Percentiles rank a stretch among this genome's conserved stretches.
These are phyloP conservation scores for Megaptera novaeangliae DNA, from an alignment of 2,113 vertebrate genomes.

Conservation along the genomic window DNA sequence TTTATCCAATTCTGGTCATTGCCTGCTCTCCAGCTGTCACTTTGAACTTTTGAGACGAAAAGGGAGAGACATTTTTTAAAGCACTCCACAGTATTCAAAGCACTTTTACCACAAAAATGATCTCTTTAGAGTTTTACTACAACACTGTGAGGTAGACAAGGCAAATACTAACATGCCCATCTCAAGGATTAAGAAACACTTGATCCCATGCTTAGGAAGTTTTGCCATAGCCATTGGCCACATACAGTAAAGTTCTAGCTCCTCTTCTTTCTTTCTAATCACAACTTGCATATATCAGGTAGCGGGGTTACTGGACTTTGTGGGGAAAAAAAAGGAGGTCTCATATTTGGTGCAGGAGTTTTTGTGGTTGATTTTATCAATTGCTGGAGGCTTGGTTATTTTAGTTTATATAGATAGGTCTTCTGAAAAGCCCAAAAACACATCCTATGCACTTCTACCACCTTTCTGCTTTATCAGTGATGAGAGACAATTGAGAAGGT, in stretches of 20 bases:
- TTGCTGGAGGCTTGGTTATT: neutral
- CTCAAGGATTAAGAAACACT: neutral
- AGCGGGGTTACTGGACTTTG: neutral
- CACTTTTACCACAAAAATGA: neutral
- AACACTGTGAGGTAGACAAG: neutral
- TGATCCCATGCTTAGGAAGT: neutral
- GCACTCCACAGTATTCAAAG: neutral
- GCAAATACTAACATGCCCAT: neutral
- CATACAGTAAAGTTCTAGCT: neutral
- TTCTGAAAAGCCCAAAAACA: neutral
- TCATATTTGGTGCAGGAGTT: neutral
- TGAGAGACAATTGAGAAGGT: neutral
- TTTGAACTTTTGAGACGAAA: constrained; percentile 7
- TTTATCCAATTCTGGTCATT: neutral
- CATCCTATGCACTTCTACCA: neutral
- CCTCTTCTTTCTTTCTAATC: neutral
- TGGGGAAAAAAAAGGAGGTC: neutral
- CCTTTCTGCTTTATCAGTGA: neutral
- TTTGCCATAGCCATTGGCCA: neutral
- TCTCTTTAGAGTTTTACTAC: neutral
- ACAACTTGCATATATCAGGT: neutral
- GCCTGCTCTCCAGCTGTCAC: neutral
- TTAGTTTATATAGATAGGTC: neutral
- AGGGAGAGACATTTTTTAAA: neutral
- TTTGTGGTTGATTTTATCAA: neutral